phyloP scores from a whole-genome alignment of 2,113 vertebrate genomes.

The Eulemur rufifrons region DNA sequence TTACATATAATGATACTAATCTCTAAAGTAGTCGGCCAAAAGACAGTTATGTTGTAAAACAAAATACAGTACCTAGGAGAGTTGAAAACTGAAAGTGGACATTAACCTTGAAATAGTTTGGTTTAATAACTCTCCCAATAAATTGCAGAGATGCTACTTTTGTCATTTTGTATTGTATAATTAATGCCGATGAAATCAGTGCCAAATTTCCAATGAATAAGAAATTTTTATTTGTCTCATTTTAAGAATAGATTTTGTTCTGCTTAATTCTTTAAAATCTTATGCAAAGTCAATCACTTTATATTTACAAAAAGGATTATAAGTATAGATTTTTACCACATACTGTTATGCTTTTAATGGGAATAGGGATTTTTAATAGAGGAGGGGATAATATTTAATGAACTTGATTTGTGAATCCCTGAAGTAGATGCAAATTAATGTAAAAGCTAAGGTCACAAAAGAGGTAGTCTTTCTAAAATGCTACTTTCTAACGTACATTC shows the following conservation, averaged over 20 bases:
- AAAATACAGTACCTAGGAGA: background rate
- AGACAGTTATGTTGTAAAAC: background rate
- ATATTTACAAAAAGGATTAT: background rate
- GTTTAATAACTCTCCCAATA: background rate
- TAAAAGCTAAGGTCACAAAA: background rate
- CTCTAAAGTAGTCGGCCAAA: background rate
- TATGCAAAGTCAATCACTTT: background rate
- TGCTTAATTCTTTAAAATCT: background rate
- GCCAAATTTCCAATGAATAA: background rate
- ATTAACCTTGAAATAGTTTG: background rate
- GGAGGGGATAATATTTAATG: slow-evolving; percentile 6
- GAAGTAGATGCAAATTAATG: background rate
- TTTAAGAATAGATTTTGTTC: background rate
- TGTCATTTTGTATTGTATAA: background rate
- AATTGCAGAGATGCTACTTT: background rate
- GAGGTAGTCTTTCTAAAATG: background rate
- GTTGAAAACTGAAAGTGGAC: background rate
- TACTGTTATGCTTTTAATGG: background rate
- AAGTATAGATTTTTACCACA: background rate
- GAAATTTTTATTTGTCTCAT: background rate
- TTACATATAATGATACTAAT: background rate
- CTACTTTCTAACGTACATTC: background rate
- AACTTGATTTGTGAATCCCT: background rate
- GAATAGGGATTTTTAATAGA: background rate
- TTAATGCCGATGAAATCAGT: background rate